These are phyloP conservation scores for Spodoptera exigua DNA, from an alignment of 2,888 invertebrate genomes.

Conservation along the genomic window DNA sequence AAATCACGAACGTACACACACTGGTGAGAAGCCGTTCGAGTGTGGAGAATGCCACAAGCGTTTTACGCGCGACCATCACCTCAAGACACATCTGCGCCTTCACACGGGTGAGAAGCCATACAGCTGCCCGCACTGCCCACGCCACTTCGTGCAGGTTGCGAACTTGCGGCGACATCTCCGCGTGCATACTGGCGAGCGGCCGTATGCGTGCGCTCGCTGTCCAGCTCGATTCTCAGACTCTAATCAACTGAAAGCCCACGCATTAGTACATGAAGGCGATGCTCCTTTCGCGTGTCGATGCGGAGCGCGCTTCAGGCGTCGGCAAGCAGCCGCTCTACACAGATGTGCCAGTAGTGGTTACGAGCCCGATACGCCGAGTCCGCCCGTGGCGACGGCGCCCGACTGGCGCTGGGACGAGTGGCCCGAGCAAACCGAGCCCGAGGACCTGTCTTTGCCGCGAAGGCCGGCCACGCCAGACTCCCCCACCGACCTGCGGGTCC, in stretches of 20 bases:
- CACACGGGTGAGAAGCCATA: constrained; percentile 98
- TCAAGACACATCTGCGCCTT: constrained; percentile 97
- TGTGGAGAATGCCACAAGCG: constrained; percentile 97
- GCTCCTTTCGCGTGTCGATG: constrained; percentile 96
- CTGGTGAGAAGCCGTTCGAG: constrained; percentile 98
- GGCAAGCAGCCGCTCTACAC: constrained; percentile 96
- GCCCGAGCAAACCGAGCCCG: constrained; percentile 97
- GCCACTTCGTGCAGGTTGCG: constrained; percentile 98
- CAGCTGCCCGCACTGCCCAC: constrained; percentile 96
- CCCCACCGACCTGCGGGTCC: constrained; percentile 86
- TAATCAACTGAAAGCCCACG: constrained; percentile 97
- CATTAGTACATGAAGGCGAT: constrained; percentile 96
- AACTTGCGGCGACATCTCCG: constrained; percentile 96
- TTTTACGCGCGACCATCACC: constrained; percentile 97
- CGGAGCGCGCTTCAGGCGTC: constrained; percentile 93
- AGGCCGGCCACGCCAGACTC: constrained; percentile 86
- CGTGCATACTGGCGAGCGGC: constrained; percentile 97
- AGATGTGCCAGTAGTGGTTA: constrained; percentile 91
- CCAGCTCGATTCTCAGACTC: constrained; percentile 96
- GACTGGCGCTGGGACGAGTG: constrained; percentile 86
- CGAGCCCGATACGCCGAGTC: constrained; percentile 81
- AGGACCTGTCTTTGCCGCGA: constrained; percentile 94
- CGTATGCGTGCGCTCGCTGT: constrained; percentile 96
- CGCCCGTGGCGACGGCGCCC: constrained; percentile 81
- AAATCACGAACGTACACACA: constrained; percentile 98